Percentiles rank a stretch among this genome's conserved stretches.
These are phyloP conservation scores for Lamellibrachia satsuma DNA, from an alignment of 2,888 invertebrate species.

Conservation along the genomic window DNA sequence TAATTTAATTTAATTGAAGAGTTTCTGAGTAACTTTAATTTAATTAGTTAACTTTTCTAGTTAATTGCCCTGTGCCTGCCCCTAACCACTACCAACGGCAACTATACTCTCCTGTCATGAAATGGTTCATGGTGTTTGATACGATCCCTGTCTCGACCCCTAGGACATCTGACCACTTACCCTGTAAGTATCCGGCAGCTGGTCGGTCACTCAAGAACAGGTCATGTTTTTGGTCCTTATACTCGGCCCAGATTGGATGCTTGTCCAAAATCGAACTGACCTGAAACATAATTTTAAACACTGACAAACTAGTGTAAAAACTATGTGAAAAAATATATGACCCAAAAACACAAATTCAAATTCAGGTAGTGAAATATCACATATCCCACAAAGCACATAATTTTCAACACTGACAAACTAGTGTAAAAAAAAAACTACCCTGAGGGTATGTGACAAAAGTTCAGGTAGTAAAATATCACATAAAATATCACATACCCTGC, in stretches of 20 bases:
- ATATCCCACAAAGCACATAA: too few species aligned
- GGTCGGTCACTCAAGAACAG: constrained; percentile 87
- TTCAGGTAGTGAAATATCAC: background rate
- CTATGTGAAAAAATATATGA: background rate
- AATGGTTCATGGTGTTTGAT: background rate
- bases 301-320: background rate
- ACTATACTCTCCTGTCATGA: too few species aligned
- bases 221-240: constrained; percentile 92
- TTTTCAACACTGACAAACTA: too few species aligned
- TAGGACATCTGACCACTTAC: constrained; percentile 41
- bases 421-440: too few species aligned
- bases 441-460: too few species aligned
- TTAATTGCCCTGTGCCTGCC: too few species aligned
- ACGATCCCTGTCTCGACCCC: background rate
- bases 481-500: too few species aligned
- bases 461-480: too few species aligned
- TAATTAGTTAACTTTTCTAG: too few species aligned
- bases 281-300: constrained; percentile 42
- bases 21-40: too few species aligned
- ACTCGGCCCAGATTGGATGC: constrained; percentile 77
- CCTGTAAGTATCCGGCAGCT: constrained; percentile 74
- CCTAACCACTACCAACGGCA: too few species aligned
- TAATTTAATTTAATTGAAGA: too few species aligned
- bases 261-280: constrained; percentile 77
- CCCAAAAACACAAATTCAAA: background rate